Percentiles rank a stretch among this genome's conserved stretches.
These are phyloP conservation scores for Aphelenchoides fujianensis DNA, from an alignment of 1,140 invertebrate species.

Conservation along the genomic window DNA sequence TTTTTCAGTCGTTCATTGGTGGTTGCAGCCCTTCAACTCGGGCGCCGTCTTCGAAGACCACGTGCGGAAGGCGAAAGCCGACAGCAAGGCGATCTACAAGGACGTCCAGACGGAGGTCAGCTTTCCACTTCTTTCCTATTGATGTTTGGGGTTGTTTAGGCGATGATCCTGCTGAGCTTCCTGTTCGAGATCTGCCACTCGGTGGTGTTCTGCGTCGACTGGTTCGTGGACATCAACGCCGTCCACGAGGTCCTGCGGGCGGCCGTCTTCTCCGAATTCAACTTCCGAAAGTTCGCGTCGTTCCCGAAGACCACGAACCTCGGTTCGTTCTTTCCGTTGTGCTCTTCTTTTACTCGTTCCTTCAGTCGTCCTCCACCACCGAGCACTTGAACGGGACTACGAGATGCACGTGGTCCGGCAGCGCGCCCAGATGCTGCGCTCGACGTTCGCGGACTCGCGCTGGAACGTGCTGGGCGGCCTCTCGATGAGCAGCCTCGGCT, in stretches of 20 bases:
- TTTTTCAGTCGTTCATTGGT: conserved; percentile 16
- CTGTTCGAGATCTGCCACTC: conserved; percentile 54
- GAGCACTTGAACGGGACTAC: conserved; percentile 31
- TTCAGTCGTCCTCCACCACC: conserved; percentile 53
- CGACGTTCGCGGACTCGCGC: conserved; percentile 34
- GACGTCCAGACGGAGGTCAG: conserved; percentile 41
- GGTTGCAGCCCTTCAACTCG: conserved; percentile 51
- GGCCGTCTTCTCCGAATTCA: conserved; percentile 36
- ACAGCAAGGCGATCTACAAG: conserved; percentile 19
- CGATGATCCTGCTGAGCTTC: conserved; percentile 42
- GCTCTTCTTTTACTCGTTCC: conserved; percentile 9
- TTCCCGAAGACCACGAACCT: conserved; percentile 28
- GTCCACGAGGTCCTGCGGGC: conserved; percentile 34
- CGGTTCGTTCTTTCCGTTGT: conserved; percentile 7
- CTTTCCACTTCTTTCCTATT: conserved; percentile 21
- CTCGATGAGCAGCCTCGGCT: conserved; percentile 43
- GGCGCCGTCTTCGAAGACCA: conserved; percentile 29
- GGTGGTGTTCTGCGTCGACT: conserved; percentile 50
- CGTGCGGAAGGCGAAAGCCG: conserved; percentile 25
- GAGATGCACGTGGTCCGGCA: conserved; percentile 30
- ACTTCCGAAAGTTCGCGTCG: conserved; percentile 27
- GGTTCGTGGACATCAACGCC: conserved; percentile 53
- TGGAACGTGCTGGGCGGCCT: conserved; percentile 39
- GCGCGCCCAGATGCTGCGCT: conserved; percentile 28
- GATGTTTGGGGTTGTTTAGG: conserved; percentile 45